These are phyloP conservation scores for Troilus luridus DNA, from an alignment of 2,888 invertebrate species.

Conservation along the genomic window DNA sequence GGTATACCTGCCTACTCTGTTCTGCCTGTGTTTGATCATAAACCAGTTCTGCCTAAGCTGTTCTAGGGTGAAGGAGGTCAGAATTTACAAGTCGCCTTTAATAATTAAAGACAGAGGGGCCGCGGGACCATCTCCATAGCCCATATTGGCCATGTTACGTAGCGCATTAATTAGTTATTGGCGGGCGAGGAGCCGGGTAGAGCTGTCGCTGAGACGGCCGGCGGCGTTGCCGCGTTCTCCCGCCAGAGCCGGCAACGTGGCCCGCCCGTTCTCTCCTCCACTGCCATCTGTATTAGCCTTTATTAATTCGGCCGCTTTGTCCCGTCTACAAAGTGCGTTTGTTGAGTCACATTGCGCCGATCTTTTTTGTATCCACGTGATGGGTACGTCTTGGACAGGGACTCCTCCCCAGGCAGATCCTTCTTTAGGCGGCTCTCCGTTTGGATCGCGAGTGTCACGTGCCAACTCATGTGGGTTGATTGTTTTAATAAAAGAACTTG, in stretches of 20 bases:
- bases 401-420: neutral
- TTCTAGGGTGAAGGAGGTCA: neutral
- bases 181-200: slow-evolving; percentile 2
- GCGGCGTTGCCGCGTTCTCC: slow-evolving; percentile 32
- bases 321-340: slow-evolving; percentile 7
- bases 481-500: neutral
- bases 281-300: slow-evolving; percentile 46
- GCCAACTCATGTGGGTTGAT: neutral
- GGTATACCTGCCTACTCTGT: neutral
- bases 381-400: neutral
- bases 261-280: slow-evolving; percentile 40
- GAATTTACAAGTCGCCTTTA: slow-evolving; percentile 13
- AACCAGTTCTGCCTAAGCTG: neutral
- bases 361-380: slow-evolving; percentile 24
- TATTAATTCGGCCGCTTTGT: slow-evolving; percentile 46
- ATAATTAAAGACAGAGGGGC: neutral
- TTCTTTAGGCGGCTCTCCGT: neutral
- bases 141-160: slow-evolving; percentile 29
- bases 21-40: neutral
- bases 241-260: slow-evolving; percentile 40
- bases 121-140: neutral
- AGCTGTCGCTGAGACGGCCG: slow-evolving; percentile 37
- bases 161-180: slow-evolving; percentile 35
- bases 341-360: neutral
- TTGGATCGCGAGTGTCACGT: neutral